These are phyloP conservation scores for Parus major DNA, from an alignment of 2,113 vertebrate species.

Conservation along the genomic window DNA sequence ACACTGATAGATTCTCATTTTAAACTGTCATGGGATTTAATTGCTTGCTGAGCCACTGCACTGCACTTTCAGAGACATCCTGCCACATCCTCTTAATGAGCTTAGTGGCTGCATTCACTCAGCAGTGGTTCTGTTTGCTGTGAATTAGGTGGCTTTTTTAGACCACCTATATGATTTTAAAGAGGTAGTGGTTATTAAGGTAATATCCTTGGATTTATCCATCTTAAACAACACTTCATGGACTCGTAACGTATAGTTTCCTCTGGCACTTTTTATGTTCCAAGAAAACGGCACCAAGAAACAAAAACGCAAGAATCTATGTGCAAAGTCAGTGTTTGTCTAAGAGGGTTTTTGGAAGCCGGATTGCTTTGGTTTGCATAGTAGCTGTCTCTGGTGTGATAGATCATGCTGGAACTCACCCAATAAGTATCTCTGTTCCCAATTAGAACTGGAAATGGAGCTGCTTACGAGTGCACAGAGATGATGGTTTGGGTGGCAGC, in stretches of 20 bases:
- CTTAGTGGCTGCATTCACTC: constrained; percentile 73
- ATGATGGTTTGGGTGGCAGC: constrained; percentile 77
- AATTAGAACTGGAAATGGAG: constrained; percentile 80
- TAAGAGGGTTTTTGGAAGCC: constrained; percentile 72
- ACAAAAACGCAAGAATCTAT: constrained; percentile 14
- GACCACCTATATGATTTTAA: constrained; percentile 70
- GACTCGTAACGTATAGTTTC: neutral
- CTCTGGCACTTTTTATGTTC: neutral
- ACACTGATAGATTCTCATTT: constrained; percentile 79
- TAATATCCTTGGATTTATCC: constrained; percentile 41
- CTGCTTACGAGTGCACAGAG: constrained; percentile 67
- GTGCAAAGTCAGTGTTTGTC: constrained; percentile 75
- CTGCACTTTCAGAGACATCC: constrained; percentile 74
- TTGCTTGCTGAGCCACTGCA: constrained; percentile 74
- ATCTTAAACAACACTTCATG: neutral
- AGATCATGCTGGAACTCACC: constrained; percentile 79
- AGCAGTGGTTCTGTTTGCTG: constrained; percentile 70
- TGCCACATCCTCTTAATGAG: constrained; percentile 80
- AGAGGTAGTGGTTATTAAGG: constrained; percentile 58
- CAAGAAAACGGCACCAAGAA: neutral
- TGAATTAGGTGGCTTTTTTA: constrained; percentile 65
- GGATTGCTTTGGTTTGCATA: constrained; percentile 77
- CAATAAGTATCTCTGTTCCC: constrained; percentile 80
- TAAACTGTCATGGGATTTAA: constrained; percentile 83
- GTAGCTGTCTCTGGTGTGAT: constrained; percentile 79